Percentiles rank a stretch among this genome's conserved stretches.
phyloP scores from a whole-genome alignment of 1,140 invertebrate species.

The Hyposmocoma kahamanoa region DNA sequence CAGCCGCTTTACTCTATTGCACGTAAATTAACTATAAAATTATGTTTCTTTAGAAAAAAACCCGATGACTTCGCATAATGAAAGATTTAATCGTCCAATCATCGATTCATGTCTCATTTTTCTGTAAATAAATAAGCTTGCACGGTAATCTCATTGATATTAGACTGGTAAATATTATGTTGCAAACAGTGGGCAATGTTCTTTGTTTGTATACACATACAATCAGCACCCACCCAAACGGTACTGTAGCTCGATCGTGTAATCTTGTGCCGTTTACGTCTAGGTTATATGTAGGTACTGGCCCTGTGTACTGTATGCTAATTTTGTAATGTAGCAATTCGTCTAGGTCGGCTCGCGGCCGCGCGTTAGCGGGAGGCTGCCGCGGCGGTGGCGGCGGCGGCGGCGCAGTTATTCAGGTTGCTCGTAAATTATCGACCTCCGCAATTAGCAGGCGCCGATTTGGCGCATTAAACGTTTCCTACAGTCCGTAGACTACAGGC shows the following conservation, averaged over 20 bases:
- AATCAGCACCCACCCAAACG: too few relatives aligned
- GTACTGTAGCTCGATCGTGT: too few relatives aligned
- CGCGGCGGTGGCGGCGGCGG: slow-evolving; percentile 28
- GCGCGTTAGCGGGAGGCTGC: neutral
- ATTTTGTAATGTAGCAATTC: slow-evolving; percentile 38
- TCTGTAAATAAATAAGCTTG: slow-evolving; percentile 1
- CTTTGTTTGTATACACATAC: too few relatives aligned
- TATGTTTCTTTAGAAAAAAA: slow-evolving; percentile 38
- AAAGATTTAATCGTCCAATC: slow-evolving; percentile 34
- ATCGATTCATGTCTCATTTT: slow-evolving; percentile 8
- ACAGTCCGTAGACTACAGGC: slow-evolving; percentile 2
- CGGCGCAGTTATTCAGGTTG: slow-evolving; percentile 45
- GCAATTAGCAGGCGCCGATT: slow-evolving; percentile 69
- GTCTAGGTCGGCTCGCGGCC: slow-evolving; percentile 34
- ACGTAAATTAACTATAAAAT: slow-evolving; percentile 60
- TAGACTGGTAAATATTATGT: too few relatives aligned
- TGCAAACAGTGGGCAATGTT: too few relatives aligned
- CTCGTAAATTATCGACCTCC: slow-evolving; percentile 63
- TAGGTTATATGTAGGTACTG: too few relatives aligned
- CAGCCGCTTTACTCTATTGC: slow-evolving; percentile 46
- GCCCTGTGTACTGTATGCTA: neutral
- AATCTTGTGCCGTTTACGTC: too few relatives aligned
- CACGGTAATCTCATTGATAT: neutral
- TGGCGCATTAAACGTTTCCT: slow-evolving; percentile 51
- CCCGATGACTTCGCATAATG: slow-evolving; percentile 23